Conservation (phyloP, 2,113 vertebrate species). For the Carettochelys insculpta region DNA sequence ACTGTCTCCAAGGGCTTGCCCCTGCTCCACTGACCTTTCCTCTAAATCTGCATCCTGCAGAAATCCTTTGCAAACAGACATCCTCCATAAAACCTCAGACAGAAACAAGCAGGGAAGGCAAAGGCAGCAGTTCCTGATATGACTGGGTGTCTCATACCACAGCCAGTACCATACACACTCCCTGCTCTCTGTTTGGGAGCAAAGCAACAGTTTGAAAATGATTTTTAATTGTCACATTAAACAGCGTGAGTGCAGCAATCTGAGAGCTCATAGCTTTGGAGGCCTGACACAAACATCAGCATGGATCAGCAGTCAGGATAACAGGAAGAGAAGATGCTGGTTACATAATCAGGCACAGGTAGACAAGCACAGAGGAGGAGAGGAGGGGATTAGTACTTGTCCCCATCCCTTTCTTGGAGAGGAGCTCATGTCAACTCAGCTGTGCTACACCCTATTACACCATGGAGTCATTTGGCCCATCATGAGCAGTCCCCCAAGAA, state of each 20-base stretch:
- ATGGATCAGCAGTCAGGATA: slow-evolving; percentile 71
- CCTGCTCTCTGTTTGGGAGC: slow-evolving; percentile 44
- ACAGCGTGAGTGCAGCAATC: slow-evolving; percentile 56
- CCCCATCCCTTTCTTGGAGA: background rate
- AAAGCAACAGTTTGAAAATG: slow-evolving; percentile 64
- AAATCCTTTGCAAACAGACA: background rate
- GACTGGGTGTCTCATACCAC: background rate
- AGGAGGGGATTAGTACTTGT: background rate
- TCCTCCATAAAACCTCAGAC: background rate
- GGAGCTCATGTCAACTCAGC: background rate
- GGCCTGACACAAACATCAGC: slow-evolving; percentile 66
- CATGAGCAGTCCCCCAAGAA: slow-evolving; percentile 14
- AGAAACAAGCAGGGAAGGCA: background rate
- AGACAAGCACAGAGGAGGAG: slow-evolving; percentile 40
- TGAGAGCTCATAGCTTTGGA: slow-evolving; percentile 51
- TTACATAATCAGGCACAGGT: slow-evolving; percentile 63
- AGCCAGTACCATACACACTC: slow-evolving; percentile 17
- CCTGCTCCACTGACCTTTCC: background rate
- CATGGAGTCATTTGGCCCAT: background rate
- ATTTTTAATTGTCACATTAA: slow-evolving; percentile 80
- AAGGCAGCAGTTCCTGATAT: slow-evolving; percentile 12
- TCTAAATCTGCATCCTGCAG: slow-evolving; percentile 2
- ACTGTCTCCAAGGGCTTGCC: background rate
- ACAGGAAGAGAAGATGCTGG: slow-evolving; percentile 59
- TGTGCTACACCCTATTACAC: background rate